phyloP scores from a whole-genome alignment of 2,797 vertebrate species.

The Sphenodon punctatus region DNA sequence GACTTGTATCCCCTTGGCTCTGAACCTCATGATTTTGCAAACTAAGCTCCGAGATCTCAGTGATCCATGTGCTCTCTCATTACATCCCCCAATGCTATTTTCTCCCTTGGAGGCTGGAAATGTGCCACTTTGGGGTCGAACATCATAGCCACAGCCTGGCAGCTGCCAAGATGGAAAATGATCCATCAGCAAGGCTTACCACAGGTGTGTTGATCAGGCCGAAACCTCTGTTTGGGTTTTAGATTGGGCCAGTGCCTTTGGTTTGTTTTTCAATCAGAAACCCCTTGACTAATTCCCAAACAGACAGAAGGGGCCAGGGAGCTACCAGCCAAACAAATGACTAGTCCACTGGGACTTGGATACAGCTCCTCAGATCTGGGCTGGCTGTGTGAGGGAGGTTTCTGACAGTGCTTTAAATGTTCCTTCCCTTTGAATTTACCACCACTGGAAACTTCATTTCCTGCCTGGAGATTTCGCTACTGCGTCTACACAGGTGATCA shows the following conservation, averaged over 20 bases:
- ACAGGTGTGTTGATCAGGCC: neutral
- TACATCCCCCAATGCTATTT: neutral
- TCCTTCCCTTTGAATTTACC: neutral
- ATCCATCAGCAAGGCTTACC: neutral
- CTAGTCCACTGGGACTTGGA: neutral
- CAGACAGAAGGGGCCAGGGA: neutral
- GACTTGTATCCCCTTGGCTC: neutral
- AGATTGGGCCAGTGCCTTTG: neutral
- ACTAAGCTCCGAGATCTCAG: neutral
- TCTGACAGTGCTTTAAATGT: neutral
- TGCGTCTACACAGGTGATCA: constrained; percentile 33
- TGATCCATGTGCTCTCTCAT: neutral
- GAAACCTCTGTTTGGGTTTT: neutral
- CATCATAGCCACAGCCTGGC: neutral
- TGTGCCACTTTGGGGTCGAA: neutral
- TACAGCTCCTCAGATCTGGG: neutral
- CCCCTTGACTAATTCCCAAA: neutral
- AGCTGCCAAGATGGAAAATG: neutral
- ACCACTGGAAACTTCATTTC: constrained; percentile 2
- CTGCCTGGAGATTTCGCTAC: neutral
- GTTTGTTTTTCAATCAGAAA: neutral
- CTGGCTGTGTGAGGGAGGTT: neutral
- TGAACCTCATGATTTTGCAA: neutral
- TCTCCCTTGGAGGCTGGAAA: neutral
- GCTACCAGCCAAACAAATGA: fast-evolving